A percentile compares a stretch with the other conserved stretches of the same genome.
phyloP scores from a whole-genome alignment of 1,140 invertebrate genomes.

The Tetragnatha versicolor region DNA sequence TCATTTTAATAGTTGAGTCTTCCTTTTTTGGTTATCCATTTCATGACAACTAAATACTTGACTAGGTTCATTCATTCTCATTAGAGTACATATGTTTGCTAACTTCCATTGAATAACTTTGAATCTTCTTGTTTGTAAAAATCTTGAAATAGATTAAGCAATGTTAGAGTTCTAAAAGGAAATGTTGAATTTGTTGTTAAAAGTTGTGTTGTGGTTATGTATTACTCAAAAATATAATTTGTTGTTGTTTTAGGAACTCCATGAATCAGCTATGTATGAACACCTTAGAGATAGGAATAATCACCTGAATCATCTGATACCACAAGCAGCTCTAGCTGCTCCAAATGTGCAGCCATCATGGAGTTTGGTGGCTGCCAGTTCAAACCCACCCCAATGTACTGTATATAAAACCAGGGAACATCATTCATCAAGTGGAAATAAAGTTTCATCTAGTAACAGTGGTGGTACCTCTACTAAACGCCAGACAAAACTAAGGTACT shows the following conservation, averaged over 20 bases:
- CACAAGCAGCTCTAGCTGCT: slow-evolving; percentile 51
- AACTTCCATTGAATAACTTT: no score
- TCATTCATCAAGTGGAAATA: slow-evolving; percentile 35
- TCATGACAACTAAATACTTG: not conserved
- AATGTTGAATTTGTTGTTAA: no score
- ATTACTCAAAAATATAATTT: not conserved
- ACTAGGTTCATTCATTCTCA: no score
- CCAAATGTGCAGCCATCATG: slow-evolving; percentile 53
- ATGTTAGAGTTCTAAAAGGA: no score
- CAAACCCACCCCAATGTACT: slow-evolving; percentile 38
- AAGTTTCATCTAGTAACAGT: slow-evolving; percentile 1
- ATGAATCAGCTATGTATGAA: slow-evolving; percentile 55
- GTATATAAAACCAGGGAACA: slow-evolving; percentile 22
- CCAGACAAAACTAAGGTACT: slow-evolving; percentile 52
- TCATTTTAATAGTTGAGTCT: no score
- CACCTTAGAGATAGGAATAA: slow-evolving; percentile 59
- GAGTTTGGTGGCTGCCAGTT: slow-evolving; percentile 44
- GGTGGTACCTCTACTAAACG: slow-evolving; percentile 43
- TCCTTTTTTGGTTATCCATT: no score
- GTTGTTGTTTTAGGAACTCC: slow-evolving; percentile 51
- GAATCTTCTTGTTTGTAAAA: no score
- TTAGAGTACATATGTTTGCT: no score
- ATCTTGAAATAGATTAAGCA: no score
- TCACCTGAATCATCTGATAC: slow-evolving; percentile 54
- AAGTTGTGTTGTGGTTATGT: no score